These are phyloP conservation scores for Parauchenoglanis ngamensis DNA, from an alignment of 2,797 vertebrate genomes.

Conservation along the genomic window DNA sequence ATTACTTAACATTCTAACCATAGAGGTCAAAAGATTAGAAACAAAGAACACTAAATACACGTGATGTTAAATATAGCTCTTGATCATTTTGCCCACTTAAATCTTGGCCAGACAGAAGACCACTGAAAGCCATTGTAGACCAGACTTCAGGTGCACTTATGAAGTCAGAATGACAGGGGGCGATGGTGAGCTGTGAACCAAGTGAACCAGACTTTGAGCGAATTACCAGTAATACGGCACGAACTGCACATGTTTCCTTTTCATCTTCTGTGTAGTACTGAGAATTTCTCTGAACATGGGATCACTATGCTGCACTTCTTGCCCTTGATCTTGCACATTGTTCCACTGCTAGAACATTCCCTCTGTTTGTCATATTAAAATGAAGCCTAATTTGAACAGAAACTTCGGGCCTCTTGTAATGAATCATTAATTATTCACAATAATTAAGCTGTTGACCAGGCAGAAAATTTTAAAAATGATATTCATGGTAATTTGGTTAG, in stretches of 20 bases:
- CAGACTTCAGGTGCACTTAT: slow-evolving; percentile 23
- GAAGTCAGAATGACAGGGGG: slow-evolving; percentile 28
- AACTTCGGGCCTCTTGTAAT: slow-evolving; percentile 12
- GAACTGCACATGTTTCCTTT: slow-evolving; percentile 58
- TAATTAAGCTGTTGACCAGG: slow-evolving; percentile 55
- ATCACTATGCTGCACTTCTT: slow-evolving; percentile 56
- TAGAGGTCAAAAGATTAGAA: slow-evolving; percentile 13
- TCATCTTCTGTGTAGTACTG: slow-evolving; percentile 64
- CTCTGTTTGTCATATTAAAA: slow-evolving; percentile 69
- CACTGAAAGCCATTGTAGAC: background rate
- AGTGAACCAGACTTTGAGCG: slow-evolving; percentile 2
- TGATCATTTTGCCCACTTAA: slow-evolving; percentile 28
- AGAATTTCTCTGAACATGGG: slow-evolving; percentile 66
- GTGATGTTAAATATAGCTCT: slow-evolving; percentile 32
- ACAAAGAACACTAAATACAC: slow-evolving; percentile 7
- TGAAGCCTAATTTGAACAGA: slow-evolving; percentile 63
- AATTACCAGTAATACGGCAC: slow-evolving; percentile 21
- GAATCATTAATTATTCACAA: background rate
- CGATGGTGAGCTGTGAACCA: slow-evolving; percentile 29
- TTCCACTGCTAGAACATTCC: slow-evolving; percentile 69
- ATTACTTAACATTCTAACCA: slow-evolving; percentile 24
- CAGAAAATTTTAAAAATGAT: background rate
- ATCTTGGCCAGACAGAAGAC: slow-evolving; percentile 1
- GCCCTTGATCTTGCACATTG: slow-evolving; percentile 64
- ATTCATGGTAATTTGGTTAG: background rate